Evolutionary conservation across 2,888 invertebrate species (phyloP).

Genomic region (Eupsilia transversa): DNA sequence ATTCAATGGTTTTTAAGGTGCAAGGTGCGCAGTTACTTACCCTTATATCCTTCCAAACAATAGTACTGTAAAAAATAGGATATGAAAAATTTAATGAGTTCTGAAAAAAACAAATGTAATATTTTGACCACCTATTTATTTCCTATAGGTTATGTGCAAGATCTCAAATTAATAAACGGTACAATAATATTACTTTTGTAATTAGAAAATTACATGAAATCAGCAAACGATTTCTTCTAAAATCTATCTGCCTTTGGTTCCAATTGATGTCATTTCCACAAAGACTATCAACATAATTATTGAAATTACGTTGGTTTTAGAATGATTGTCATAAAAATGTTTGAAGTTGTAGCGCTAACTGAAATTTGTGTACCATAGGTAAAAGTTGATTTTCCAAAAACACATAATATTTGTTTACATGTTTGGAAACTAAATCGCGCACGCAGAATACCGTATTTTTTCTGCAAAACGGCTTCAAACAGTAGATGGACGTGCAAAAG

Average conservation of each 20-base stretch:
- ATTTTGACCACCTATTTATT: background rate
- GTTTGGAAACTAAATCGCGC: background rate
- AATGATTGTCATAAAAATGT: too few relatives aligned
- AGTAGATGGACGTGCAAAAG: background rate
- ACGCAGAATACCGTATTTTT: background rate
- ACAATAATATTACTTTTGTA: slow-evolving; percentile 2
- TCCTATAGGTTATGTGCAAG: slow-evolving; percentile 23
- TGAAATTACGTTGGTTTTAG: background rate
- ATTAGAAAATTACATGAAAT: background rate
- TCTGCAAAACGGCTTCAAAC: background rate
- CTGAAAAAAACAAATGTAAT: slow-evolving; percentile 15
- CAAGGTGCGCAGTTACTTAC: slow-evolving; percentile 9
- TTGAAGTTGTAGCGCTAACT: background rate
- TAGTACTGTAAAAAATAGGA: background rate
- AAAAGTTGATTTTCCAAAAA: slow-evolving; percentile 1
- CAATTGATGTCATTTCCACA: background rate
- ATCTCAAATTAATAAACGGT: slow-evolving; percentile 18
- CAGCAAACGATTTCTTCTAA: background rate
- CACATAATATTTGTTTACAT: background rate
- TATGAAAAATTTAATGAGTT: background rate
- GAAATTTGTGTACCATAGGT: background rate
- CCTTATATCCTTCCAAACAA: background rate
- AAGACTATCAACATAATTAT: background rate
- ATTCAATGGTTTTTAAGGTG: background rate
- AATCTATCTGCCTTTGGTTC: background rate